Evolutionary conservation across 1,140 invertebrate genomes (phyloP), one percentile per base, ranked within the genome.

Genomic region (Dendrolimus punctatus): DNA sequence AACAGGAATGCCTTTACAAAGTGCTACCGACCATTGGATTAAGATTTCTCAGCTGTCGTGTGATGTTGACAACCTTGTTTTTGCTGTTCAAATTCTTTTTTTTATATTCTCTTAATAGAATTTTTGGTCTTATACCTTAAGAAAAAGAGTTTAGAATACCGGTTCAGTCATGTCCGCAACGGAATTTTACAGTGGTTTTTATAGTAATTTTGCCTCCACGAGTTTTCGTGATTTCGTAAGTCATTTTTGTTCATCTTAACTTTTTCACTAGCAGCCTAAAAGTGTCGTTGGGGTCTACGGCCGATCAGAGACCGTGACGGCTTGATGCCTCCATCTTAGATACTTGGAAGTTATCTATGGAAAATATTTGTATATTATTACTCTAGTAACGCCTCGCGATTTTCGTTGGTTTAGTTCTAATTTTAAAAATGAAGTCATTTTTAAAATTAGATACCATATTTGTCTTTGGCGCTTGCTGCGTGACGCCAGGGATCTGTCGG

Each of bases 221-320:
- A 72, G 66, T 68, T 69, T 63, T 73, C 66, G 67, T 73, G 68
- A 73, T 71, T 73, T 67, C 64, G 66, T 67, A 73, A 76, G 63
- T 58, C 48, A 53, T 64, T 68, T 71, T 66, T 65, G 58, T 63
- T 64, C 64, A 50, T 71, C 68, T 68, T 55, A 57, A 54, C 63
- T 71, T 64, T 72, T 72, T 68, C 60, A 60, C 44, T 37, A 53
- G 53, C 47, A 55, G 56, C 45, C 51, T 64, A 72, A 72, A 76
- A 71, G 53, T 73, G 66, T 71, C 68, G 55, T 51, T 43, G 61
- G 55, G 68, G 68, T 72, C 67, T 55, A 48, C 61, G 63, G 47
- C 63, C 63, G 58, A 10, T 39, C 40, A 45, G 45, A 46, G 55
- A 39, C 43, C 61, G 60, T 58, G 55, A 63, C 57, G 45, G 50